Evolutionary conservation across 2,797 vertebrate species (phyloP).

Genomic region (Muraenolepis orangiensis): DNA sequence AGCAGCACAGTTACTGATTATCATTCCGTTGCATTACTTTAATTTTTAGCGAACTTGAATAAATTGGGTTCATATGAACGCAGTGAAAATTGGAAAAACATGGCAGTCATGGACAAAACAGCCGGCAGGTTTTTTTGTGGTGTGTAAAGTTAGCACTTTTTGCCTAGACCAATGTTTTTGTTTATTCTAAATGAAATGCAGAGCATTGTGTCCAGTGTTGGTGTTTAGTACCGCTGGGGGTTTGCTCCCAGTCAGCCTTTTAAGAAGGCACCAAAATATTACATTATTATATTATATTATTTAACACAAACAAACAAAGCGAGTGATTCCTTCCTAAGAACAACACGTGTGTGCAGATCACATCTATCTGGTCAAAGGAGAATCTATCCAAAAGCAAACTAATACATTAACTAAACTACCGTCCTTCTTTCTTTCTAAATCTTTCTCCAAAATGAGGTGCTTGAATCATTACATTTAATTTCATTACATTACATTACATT

Average conservation of each 20-base stretch:
- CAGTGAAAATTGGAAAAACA: not conserved
- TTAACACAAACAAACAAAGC: not conserved
- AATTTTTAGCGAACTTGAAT: not conserved
- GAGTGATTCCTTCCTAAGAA: not conserved
- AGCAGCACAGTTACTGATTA: not conserved
- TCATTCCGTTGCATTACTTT: not conserved
- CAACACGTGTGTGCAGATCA: not conserved
- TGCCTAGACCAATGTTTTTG: slow-evolving; percentile 5
- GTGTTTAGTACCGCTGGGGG: not conserved
- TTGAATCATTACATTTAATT: too few species aligned
- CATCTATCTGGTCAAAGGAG: not conserved
- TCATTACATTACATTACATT: too few species aligned
- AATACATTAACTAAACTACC: not conserved
- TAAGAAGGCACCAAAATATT: slow-evolving; percentile 6
- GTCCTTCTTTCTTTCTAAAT: not conserved
- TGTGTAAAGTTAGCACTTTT: not conserved
- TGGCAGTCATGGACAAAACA: not conserved
- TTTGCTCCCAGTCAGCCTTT: not conserved
- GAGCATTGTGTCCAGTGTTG: not conserved
- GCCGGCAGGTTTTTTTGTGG: not conserved
- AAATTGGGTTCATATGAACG: not conserved
- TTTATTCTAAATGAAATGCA: slow-evolving; percentile 23
- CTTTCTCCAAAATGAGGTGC: not conserved
- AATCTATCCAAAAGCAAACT: not conserved
- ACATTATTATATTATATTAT: too few species aligned